Base-by-base conservation (phyloP, 2,888 invertebrate genomes). In the Argyra leucocephala region DNA sequence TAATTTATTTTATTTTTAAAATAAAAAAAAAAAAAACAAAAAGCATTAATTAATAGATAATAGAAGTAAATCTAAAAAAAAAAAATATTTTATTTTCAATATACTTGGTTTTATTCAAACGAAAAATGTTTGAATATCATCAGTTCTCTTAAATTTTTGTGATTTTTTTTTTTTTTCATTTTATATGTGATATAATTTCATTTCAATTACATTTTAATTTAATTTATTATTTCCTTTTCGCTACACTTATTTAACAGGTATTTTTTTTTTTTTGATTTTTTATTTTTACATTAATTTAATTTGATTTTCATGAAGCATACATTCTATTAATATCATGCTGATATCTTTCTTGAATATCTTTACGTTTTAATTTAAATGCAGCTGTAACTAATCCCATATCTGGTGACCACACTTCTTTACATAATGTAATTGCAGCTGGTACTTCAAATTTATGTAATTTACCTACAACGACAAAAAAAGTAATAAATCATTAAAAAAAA, bases 341-440 rank as follows among this genome's bases (percentile, higher is more conserved):
- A 84, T 96, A 98, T 73, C 89, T 86, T 71, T 93, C 91, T 81
- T 96, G 93, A 73, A 98, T 96, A 79, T 93, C 93, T 85, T 94
- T 96, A 75, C 98, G 85, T 81, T 96, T 97, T 77, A 98, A 84
- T 82, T 99, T 99, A 82, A 97, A 94, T 65, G 98, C 97, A 70
- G 97, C 98, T 37, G 98, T 99, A 12, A 98, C 95, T 62, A 98
- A 86, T 66, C 96, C 97, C 86, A 91, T 92, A 77, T 97, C 97
- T 0, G 98, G 97, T 1, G 96, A 93, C 98, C 98, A 99, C 67
- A 91, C 89, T 74, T 97, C 97, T 64, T 88, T 85, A 77, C 92
- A 91, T 66, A 98, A 82, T 77, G 90, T 91, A 65, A 96, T 86
- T 3, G 90, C 92, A 57, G 89, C 88, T 1, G 98, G 98, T 67